These are phyloP conservation scores for Balearica regulorum DNA, from an alignment of 2,797 vertebrate species.

Conservation along the genomic window DNA sequence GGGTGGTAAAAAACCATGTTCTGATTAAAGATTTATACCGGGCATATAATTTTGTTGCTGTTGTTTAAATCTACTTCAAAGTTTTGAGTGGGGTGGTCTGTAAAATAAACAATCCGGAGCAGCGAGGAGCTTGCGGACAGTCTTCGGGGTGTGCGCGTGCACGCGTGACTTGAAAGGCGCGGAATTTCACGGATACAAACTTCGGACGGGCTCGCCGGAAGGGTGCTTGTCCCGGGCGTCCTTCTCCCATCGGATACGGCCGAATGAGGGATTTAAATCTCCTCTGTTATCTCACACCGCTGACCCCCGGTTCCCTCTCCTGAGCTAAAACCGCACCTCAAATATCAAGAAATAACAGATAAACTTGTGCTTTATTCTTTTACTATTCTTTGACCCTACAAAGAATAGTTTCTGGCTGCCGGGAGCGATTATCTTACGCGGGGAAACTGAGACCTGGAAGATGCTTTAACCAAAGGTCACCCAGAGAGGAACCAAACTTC, in stretches of 20 bases:
- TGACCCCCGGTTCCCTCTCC: not conserved
- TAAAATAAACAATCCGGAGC: not conserved
- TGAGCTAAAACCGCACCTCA: not conserved
- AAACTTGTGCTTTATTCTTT: not conserved
- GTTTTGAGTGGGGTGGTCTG: not conserved
- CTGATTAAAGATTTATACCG: constrained; percentile 14
- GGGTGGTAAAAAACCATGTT: not conserved
- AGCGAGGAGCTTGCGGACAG: not conserved
- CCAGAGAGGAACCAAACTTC: not conserved
- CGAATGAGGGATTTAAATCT: rapidly evolving
- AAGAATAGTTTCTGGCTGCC: not conserved
- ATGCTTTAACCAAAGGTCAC: not conserved
- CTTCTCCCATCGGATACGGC: not conserved
- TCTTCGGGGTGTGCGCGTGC: not conserved
- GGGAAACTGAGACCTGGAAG: not conserved
- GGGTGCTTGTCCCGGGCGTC: not conserved
- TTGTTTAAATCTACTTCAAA: not conserved
- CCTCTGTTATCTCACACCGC: no score
- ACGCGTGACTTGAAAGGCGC: rapidly evolving
- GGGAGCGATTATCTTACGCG: rapidly evolving
- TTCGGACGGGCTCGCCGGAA: not conserved
- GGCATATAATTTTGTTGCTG: not conserved
- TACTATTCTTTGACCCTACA: not conserved
- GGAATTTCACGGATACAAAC: rapidly evolving
- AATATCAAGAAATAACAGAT: not conserved